These are phyloP conservation scores for Lagopus leucura DNA, from an alignment of 2,113 vertebrate genomes.

Conservation along the genomic window DNA sequence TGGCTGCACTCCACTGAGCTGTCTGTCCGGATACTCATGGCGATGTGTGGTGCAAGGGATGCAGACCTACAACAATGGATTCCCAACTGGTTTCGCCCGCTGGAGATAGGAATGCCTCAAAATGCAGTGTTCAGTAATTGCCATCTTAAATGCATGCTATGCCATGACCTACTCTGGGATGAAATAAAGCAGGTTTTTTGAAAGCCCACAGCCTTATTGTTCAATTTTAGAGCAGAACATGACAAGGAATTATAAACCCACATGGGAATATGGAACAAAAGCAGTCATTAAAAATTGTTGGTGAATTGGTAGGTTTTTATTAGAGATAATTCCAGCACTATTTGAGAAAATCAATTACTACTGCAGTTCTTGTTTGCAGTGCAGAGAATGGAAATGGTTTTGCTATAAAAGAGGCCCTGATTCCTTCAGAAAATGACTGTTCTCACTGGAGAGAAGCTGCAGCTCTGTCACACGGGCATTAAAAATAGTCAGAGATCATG, in stretches of 20 bases:
- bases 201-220: neutral
- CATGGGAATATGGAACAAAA: slow-evolving; percentile 65
- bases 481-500: slow-evolving; percentile 67
- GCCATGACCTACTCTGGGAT: neutral
- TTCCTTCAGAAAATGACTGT: slow-evolving; percentile 16
- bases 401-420: slow-evolving; percentile 2
- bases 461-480: slow-evolving; percentile 15
- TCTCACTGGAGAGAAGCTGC: neutral
- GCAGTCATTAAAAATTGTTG: slow-evolving; percentile 64
- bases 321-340: slow-evolving; percentile 56
- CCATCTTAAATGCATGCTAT: neutral
- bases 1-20: neutral
- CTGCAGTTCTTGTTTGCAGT: slow-evolving; percentile 39
- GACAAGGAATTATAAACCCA: slow-evolving; percentile 50
- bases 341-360: slow-evolving; percentile 45
- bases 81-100: neutral
- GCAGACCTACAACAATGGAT: neutral
- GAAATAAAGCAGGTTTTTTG: neutral
- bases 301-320: slow-evolving; percentile 51
- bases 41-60: neutral
- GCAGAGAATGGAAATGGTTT: slow-evolving; percentile 21
- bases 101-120: neutral
- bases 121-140: neutral
- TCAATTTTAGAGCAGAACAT: slow-evolving; percentile 31
- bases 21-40: neutral